A percentile compares a stretch with the other conserved stretches of the same genome.
Conservation (phyloP, 2,113 vertebrate genomes). For the Phaethon lepturus region DNA sequence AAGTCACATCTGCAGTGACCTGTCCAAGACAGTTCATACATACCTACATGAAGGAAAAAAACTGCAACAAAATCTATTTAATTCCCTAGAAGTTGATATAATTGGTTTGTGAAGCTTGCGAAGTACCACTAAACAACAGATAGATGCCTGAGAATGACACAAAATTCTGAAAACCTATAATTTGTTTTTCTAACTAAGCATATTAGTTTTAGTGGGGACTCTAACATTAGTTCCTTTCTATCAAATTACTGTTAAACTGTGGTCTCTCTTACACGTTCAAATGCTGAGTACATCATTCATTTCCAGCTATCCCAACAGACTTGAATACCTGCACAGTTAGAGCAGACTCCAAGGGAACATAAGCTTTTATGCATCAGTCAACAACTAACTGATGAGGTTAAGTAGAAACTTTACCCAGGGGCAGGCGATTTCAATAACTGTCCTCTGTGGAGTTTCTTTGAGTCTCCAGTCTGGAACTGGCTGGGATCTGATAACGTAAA, state of each 20-base stretch:
- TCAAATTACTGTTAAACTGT: background rate
- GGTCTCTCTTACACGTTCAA: background rate
- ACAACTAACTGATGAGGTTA: constrained; percentile 2
- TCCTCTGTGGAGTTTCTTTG: background rate
- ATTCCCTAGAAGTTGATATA: background rate
- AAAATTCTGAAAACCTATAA: background rate
- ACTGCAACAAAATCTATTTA: background rate
- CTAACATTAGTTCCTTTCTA: background rate
- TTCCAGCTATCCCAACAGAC: background rate
- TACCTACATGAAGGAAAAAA: background rate
- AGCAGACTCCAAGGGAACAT: background rate
- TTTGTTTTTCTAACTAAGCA: background rate
- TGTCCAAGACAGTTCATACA: background rate
- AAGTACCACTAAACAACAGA: background rate
- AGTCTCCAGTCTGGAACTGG: background rate
- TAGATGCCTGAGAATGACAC: background rate
- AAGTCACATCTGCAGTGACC: background rate
- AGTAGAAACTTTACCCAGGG: constrained; percentile 9
- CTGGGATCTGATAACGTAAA: background rate
- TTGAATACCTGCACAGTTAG: background rate
- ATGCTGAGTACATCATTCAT: background rate
- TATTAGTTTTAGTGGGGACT: background rate
- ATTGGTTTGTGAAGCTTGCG: background rate
- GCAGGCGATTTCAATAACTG: background rate
- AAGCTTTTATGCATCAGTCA: constrained; percentile 32